A percentile compares a stretch with the other conserved stretches of the same genome.
These are phyloP conservation scores for Elysia crispata DNA, from an alignment of 2,888 invertebrate species.

Conservation along the genomic window DNA sequence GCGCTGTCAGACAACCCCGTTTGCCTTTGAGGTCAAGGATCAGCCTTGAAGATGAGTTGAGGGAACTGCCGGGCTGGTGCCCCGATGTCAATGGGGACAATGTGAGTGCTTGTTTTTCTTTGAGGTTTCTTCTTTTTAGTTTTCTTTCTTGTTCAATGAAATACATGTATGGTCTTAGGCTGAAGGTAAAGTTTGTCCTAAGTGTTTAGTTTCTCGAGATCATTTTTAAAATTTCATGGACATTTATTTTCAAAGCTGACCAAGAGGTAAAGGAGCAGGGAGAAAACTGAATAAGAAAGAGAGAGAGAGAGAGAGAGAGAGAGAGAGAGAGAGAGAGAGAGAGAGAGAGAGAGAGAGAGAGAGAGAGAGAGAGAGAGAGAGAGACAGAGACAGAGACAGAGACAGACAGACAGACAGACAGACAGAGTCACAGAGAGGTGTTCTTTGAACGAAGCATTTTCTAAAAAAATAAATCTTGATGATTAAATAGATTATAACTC, in stretches of 20 bases:
- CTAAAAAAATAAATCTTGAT: too few species aligned
- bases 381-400: neutral
- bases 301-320: constrained; percentile 15
- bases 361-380: neutral
- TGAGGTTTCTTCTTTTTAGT: neutral
- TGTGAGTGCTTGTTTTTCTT: constrained; percentile 5
- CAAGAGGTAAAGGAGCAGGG: neutral
- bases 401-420: neutral
- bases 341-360: neutral
- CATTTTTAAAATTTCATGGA: too few species aligned
- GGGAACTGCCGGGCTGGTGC: constrained; percentile 35
- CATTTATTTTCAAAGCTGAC: too few species aligned
- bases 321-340: constrained; percentile 11
- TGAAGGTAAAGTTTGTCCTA: too few species aligned
- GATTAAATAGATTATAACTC: too few species aligned
- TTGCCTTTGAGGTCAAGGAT: too few species aligned
- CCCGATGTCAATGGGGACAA: constrained; percentile 32
- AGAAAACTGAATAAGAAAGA: neutral
- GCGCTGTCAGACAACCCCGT: too few species aligned
- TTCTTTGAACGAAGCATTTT: too few species aligned
- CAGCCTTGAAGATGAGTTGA: constrained; percentile 17
- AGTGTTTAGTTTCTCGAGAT: too few species aligned
- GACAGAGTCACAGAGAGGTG: neutral
- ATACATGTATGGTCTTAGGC: too few species aligned
- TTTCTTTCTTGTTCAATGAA: too few species aligned